Conservation (phyloP, 2,888 invertebrate species). For the Cephus spinipes region DNA sequence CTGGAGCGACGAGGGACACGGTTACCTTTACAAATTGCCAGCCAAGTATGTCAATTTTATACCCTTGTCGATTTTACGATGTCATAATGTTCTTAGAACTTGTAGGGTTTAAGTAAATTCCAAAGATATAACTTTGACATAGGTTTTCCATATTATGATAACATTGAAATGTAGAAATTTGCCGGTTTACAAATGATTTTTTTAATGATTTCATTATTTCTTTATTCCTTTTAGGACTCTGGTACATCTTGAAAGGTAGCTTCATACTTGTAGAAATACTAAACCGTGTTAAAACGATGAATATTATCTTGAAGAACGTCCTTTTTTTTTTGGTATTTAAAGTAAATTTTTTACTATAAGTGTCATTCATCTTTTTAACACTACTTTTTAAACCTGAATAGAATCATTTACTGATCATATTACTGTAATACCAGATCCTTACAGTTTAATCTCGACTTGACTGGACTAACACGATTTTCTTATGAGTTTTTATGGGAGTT, state of each 20-base stretch:
- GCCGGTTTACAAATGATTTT: background rate
- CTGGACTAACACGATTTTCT: too few relatives aligned
- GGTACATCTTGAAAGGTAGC: conserved; percentile 58
- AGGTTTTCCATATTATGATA: background rate
- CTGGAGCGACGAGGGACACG: conserved; percentile 96
- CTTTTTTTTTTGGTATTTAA: too few relatives aligned
- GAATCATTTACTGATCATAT: too few relatives aligned
- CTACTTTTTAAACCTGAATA: too few relatives aligned
- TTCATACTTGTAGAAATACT: conserved; percentile 20
- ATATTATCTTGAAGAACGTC: background rate
- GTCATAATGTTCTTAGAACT: too few relatives aligned
- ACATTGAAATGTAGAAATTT: background rate
- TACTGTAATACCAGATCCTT: too few relatives aligned
- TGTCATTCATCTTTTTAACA: too few relatives aligned
- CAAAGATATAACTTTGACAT: background rate
- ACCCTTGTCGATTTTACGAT: too few relatives aligned
- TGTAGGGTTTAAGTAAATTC: too few relatives aligned
- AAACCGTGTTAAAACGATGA: background rate
- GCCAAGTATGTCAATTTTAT: conserved; percentile 81
- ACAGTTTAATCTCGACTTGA: too few relatives aligned
- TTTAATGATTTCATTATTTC: conserved; percentile 36
- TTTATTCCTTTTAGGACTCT: conserved; percentile 59
- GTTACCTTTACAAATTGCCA: conserved; percentile 94
- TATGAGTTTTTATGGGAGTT: too few relatives aligned
- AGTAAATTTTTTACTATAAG: too few relatives aligned